Base-by-base conservation (phyloP, 2,797 vertebrate species). In the Triplophysa bombifrons region DNA sequence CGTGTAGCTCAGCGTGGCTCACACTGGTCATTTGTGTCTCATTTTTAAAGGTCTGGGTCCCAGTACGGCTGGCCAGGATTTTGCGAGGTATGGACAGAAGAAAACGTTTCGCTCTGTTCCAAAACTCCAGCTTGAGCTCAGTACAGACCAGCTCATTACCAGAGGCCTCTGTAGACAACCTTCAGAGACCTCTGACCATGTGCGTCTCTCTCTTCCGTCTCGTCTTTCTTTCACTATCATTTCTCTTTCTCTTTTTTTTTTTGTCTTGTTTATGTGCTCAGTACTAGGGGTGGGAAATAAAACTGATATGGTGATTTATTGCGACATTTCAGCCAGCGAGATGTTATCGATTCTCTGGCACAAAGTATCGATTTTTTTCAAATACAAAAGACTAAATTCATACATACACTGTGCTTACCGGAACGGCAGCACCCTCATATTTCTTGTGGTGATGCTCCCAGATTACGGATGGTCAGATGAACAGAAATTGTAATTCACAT, bases 41-140 rank as follows among this genome's bases (percentile, higher is more conserved):
- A 79, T 88, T 88, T 88, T 88, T 83, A 87, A 87, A 85, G 87
- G 86, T 88, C 86, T 88, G 85, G 82, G 84, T 87, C 86, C 86
- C 85, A 86, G 82, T 84, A 85, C 82, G 81, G 82, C 86, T 82
- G 82, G 83, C 84, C 86, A 86, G 85, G 83, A 84, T 80, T 85
- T 86, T 88, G 82, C 85, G 82, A 87, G 87, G 87, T 87, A 86
- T 85, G 82, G 77, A 83, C 86, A 87, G 81, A 87, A 88, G 83
- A 83, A 82, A 81, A 78, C 80, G 69, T 77, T 88, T 86, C 78
- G 66, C 74, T 87, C 78, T 88, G 80, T 88, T 84, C 84, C 84
- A 85, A 86, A 86, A 84, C 84, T 85, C 81, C 85, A 82, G 80
- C 84, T 79, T 86, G 86, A 84, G 78, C 82, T 84, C 85, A 80